A percentile compares a stretch with the other conserved stretches of the same genome.
Conservation (phyloP, 1,140 invertebrate genomes). For the Temnothorax longispinosus region DNA sequence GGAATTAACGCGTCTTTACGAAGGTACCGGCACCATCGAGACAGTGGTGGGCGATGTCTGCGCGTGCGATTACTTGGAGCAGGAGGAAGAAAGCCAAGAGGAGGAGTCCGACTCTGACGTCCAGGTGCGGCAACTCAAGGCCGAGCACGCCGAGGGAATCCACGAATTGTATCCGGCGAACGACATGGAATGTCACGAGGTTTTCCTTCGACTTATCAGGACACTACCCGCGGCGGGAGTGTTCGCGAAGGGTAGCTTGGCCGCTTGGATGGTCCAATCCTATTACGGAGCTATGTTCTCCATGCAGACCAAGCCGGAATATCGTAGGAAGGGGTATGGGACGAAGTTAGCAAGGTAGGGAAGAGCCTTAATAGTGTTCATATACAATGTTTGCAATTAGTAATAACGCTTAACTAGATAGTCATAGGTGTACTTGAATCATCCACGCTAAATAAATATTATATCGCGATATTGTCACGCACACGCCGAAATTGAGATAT, state of each 20-base stretch:
- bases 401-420: not conserved
- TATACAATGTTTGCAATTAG: not conserved
- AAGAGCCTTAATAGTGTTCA: not conserved
- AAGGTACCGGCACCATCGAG: slow-evolving; percentile 89
- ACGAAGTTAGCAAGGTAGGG: slow-evolving; percentile 83
- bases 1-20: slow-evolving; percentile 89
- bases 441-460: not conserved
- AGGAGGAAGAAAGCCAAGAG: slow-evolving; percentile 62
- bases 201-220: slow-evolving; percentile 92
- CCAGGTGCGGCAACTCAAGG: slow-evolving; percentile 88
- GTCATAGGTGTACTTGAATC: not conserved
- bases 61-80: slow-evolving; percentile 87
- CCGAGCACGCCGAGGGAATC: slow-evolving; percentile 92
- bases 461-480: not conserved
- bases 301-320: slow-evolving; percentile 94
- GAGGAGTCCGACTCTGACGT: slow-evolving; percentile 70
- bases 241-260: slow-evolving; percentile 89
- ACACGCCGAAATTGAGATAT: not conserved
- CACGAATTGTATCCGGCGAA: slow-evolving; percentile 94
- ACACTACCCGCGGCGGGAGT: slow-evolving; percentile 92
- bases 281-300: slow-evolving; percentile 96
- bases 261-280: slow-evolving; percentile 94
- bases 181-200: slow-evolving; percentile 92
- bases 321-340: slow-evolving; percentile 90
- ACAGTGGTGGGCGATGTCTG: slow-evolving; percentile 92